These are phyloP conservation scores for Conus ventricosus DNA, from an alignment of 1,140 invertebrate species.

Conservation along the genomic window DNA sequence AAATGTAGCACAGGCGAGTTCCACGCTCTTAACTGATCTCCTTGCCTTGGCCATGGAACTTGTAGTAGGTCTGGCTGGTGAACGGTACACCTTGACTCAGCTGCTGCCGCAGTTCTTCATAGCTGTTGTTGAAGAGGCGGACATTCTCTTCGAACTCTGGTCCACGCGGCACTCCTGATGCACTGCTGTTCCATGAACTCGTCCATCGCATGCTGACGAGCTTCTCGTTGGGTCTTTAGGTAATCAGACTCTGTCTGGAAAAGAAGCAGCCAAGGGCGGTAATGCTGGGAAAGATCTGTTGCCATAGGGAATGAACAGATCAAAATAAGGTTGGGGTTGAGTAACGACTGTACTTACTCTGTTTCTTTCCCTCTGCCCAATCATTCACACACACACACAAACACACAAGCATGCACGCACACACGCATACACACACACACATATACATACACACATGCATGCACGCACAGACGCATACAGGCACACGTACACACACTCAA, in stretches of 20 bases:
- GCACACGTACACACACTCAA: no score
- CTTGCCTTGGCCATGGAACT: constrained; percentile 33
- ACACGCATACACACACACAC: no score
- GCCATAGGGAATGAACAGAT: neutral
- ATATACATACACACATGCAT: no score
- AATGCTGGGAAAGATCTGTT: neutral
- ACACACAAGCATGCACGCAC: no score
- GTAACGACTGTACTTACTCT: no score
- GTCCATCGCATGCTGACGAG: constrained; percentile 48
- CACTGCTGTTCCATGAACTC: constrained; percentile 53
- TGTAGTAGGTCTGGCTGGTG: constrained; percentile 31
- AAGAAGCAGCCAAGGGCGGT: neutral
- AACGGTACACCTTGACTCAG: constrained; percentile 28
- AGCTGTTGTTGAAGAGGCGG: constrained; percentile 46
- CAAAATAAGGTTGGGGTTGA: neutral
- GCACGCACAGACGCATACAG: no score
- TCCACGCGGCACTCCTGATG: constrained; percentile 55
- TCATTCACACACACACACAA: no score
- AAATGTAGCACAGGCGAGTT: no score
- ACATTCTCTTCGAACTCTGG: constrained; percentile 48
- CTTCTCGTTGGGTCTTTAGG: constrained; percentile 45
- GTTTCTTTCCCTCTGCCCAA: no score
- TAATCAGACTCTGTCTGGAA: constrained; percentile 35
- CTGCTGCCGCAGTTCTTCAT: constrained; percentile 51
- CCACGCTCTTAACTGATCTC: constrained; percentile 2